phyloP scores from a whole-genome alignment of 1,140 invertebrate species.

The Macrobrachium rosenbergii region DNA sequence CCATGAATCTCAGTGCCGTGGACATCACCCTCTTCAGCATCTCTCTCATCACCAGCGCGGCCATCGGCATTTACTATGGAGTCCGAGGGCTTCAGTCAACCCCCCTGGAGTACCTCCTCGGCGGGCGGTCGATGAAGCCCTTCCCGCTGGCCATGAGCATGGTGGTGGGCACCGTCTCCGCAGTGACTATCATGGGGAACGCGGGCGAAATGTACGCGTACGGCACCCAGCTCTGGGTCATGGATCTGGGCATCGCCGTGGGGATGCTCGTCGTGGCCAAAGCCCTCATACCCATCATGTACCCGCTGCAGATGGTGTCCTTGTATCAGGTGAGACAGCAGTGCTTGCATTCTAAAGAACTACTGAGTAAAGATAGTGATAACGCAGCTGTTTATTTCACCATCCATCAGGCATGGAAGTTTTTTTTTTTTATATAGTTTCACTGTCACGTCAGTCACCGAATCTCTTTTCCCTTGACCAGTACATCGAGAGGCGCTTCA shows the following conservation, averaged over 20 bases:
- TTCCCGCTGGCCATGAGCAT: conserved; percentile 70
- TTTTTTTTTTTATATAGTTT: too few species aligned
- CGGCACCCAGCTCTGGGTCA: conserved; percentile 67
- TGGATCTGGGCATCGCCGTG: conserved; percentile 66
- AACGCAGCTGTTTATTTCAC: too few species aligned
- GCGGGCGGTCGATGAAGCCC: conserved; percentile 59
- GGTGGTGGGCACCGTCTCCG: conserved; percentile 70
- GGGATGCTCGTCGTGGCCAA: conserved; percentile 68
- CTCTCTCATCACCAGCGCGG: conserved; percentile 51
- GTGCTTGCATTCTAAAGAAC: too few species aligned
- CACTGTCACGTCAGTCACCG: too few species aligned
- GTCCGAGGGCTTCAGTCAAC: conserved; percentile 50
- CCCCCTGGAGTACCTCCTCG: conserved; percentile 57
- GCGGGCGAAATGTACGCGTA: conserved; percentile 68
- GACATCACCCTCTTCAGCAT: conserved; percentile 51
- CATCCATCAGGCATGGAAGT: too few species aligned
- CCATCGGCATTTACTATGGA: conserved; percentile 61
- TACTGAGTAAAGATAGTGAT: too few species aligned
- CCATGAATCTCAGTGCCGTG: conserved; percentile 39
- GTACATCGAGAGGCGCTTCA: conserved; percentile 63
- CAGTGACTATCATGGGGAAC: conserved; percentile 69
- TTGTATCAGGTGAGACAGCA: conserved; percentile 68
- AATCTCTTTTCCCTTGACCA: background rate
- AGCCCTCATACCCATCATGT: conserved; percentile 71
- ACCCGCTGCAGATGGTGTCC: conserved; percentile 70